phyloP scores from a whole-genome alignment of 2,888 invertebrate genomes.

The Sesia bembeciformis region DNA sequence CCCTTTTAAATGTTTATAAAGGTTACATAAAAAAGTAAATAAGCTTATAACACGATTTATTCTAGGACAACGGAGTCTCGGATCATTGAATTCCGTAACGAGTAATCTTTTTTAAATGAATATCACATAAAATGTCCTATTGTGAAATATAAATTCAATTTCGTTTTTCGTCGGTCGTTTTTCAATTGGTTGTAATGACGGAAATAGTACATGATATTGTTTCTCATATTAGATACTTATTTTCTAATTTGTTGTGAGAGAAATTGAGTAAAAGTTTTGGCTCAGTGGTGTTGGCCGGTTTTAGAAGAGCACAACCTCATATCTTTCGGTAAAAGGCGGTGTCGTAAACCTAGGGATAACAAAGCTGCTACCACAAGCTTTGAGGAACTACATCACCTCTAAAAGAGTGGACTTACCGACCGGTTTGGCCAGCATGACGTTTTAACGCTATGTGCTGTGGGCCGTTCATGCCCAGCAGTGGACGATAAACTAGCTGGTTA shows the following conservation, averaged over 20 bases:
- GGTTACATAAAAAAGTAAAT: slow-evolving; percentile 1
- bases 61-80: slow-evolving; percentile 1
- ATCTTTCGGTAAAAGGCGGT: too few relatives aligned
- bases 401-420: too few relatives aligned
- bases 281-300: too few relatives aligned
- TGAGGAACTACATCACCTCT: too few relatives aligned
- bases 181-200: background rate
- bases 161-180: background rate
- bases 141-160: background rate
- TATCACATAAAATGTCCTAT: background rate
- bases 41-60: slow-evolving; percentile 2
- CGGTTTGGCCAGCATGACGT: too few relatives aligned
- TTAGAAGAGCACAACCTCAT: too few relatives aligned
- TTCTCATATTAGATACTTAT: background rate
- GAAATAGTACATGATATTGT: background rate
- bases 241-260: background rate
- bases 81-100: slow-evolving; percentile 1
- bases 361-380: too few relatives aligned
- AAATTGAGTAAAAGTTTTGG: too few relatives aligned
- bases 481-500: too few relatives aligned
- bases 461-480: too few relatives aligned
- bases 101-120: background rate
- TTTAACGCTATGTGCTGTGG: too few relatives aligned
- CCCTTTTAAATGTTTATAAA: background rate
- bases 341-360: too few relatives aligned